phyloP scores from a whole-genome alignment of 2,113 vertebrate genomes.

The Cygnus atratus region DNA sequence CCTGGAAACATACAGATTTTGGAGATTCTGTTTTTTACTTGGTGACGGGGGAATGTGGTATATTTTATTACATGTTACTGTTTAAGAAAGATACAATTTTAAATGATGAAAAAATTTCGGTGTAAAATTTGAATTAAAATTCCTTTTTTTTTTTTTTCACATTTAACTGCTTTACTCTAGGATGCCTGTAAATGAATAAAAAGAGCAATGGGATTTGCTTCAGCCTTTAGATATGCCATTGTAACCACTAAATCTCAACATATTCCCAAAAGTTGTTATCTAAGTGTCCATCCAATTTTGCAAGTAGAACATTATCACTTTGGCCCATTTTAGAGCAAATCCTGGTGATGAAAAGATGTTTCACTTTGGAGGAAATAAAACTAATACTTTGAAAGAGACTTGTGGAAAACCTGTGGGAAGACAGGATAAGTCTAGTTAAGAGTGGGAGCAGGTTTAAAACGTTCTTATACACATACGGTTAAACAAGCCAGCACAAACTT shows the following conservation, averaged over 20 bases:
- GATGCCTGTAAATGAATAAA: neutral
- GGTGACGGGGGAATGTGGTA: neutral
- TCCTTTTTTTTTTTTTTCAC: neutral
- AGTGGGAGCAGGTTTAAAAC: neutral
- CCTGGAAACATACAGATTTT: neutral
- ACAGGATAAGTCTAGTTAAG: neutral
- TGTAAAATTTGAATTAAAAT: neutral
- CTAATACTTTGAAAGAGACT: neutral
- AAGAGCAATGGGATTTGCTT: neutral
- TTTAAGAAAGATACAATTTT: neutral
- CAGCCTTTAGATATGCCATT: neutral
- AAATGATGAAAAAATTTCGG: neutral
- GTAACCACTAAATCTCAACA: neutral
- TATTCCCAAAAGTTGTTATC: neutral
- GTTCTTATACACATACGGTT: neutral
- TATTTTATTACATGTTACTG: neutral
- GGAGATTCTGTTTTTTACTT: neutral
- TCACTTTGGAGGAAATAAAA: neutral
- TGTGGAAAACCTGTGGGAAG: neutral
- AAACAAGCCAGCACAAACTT: neutral
- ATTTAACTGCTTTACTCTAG: neutral
- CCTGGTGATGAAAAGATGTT: neutral
- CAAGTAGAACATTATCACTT: neutral
- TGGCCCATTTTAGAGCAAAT: neutral
- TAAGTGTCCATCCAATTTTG: neutral